phyloP scores from a whole-genome alignment of 2,113 vertebrate species.

The Heterotilapia buettikoferi region DNA sequence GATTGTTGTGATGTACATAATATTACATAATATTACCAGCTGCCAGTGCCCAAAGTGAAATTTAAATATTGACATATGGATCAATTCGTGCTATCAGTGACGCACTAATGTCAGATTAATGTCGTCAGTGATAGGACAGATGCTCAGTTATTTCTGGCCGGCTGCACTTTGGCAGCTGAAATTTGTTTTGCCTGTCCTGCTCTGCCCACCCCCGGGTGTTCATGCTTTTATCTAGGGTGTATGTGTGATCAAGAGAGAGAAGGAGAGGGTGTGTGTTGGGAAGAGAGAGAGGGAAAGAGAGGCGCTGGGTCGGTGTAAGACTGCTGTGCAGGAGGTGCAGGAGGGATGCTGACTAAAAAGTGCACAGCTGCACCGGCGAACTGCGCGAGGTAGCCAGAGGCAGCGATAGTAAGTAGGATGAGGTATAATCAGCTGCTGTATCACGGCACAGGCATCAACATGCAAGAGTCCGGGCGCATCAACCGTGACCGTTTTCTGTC shows the following conservation, averaged over 20 bases:
- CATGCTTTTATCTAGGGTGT: neutral
- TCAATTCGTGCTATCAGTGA: conserved; percentile 20
- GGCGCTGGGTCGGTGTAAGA: neutral
- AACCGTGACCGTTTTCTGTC: conserved; percentile 11
- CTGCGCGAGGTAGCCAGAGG: neutral
- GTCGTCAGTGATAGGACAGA: conserved; percentile 34
- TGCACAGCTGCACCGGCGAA: conserved; percentile 1
- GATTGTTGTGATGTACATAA: neutral
- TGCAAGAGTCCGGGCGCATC: conserved; percentile 2
- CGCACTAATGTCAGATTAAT: conserved; percentile 17
- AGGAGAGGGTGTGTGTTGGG: neutral
- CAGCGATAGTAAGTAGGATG: neutral
- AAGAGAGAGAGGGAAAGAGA: neutral
- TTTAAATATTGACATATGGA: conserved; percentile 15
- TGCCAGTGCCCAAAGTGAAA: neutral
- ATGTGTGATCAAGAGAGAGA: neutral
- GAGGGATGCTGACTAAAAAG: neutral
- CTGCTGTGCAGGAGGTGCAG: conserved; percentile 8
- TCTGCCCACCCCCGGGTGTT: neutral
- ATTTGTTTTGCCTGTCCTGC: neutral
- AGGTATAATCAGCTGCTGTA: neutral
- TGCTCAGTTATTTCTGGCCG: conserved; percentile 10
- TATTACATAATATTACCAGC: neutral
- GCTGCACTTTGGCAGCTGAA: conserved; percentile 5
- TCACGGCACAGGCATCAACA: neutral